Evolutionary conservation across 35 echinoderm and acorn worm species (phyloP).

Genomic region (Heliocidaris tuberculata): DNA sequence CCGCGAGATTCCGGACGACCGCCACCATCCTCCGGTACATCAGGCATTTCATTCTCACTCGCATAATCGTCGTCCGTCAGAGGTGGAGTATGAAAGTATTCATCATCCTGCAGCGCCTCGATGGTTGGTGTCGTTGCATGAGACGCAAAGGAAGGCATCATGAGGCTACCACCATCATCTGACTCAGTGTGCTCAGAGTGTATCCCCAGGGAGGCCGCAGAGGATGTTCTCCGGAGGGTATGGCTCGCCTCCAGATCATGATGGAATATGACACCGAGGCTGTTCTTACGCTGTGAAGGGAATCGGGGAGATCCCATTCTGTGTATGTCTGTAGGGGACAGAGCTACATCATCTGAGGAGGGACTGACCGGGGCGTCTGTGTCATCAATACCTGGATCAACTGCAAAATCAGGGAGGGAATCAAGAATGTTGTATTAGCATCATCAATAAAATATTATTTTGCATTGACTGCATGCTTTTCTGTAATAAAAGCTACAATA

Average conservation of each 20-base stretch:
- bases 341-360: constrained; percentile 15
- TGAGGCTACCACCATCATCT: constrained; percentile 31
- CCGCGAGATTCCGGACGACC: constrained; percentile 33
- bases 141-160: constrained; percentile 50
- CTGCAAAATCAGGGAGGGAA: neutral
- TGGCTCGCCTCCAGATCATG: neutral
- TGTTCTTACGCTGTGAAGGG: constrained; percentile 5
- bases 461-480: no score
- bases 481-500: no score
- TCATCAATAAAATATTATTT: no score
- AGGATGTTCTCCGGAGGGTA: neutral
- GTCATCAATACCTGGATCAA: constrained; percentile 12
- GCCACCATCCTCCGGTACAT: neutral
- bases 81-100: neutral
- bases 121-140: constrained; percentile 65
- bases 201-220: constrained; percentile 4
- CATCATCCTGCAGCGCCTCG: constrained; percentile 69
- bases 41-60: neutral
- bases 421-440: neutral
- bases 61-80: constrained; percentile 5
- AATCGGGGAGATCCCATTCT: neutral
- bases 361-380: neutral
- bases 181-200: constrained; percentile 6
- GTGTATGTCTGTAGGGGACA: constrained; percentile 22
- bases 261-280: constrained; percentile 3